These are phyloP conservation scores for Microctonus aethiopoides DNA, from an alignment of 2,888 invertebrate genomes.

Conservation along the genomic window DNA sequence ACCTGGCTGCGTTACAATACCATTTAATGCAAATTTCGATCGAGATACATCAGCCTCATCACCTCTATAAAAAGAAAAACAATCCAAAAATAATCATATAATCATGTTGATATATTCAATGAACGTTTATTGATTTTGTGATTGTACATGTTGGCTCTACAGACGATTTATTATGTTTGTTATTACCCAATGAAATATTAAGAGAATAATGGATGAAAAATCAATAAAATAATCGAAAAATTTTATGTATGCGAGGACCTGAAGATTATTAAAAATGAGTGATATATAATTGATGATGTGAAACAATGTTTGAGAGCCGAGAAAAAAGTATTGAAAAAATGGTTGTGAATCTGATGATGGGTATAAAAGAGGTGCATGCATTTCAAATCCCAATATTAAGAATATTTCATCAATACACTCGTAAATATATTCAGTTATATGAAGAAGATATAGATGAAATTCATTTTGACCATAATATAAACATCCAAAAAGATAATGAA, in stretches of 20 bases:
- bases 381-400: neutral
- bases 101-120: neutral
- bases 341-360: neutral
- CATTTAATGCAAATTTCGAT: constrained; percentile 52
- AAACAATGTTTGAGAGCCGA: neutral
- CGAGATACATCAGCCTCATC: constrained; percentile 52
- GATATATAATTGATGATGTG: neutral
- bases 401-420: constrained; percentile 8
- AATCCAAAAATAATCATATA: constrained; percentile 4
- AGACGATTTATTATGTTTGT: neutral
- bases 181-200: neutral
- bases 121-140: constrained; percentile 1
- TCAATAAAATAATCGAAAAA: constrained; percentile 15
- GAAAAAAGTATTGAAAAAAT: neutral
- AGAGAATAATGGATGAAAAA: neutral
- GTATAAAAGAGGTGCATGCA: neutral
- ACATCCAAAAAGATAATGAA: constrained; percentile 29
- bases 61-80: constrained; percentile 48
- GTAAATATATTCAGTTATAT: neutral
- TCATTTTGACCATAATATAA: constrained; percentile 19
- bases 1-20: constrained; percentile 47
- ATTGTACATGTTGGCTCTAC: constrained; percentile 8
- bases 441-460: constrained; percentile 16
- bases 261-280: neutral
- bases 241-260: neutral